Evolutionary conservation across 2,888 invertebrate species (phyloP), one percentile per base, ranked within the genome.

Genomic region (Drosophila phalerata): DNA sequence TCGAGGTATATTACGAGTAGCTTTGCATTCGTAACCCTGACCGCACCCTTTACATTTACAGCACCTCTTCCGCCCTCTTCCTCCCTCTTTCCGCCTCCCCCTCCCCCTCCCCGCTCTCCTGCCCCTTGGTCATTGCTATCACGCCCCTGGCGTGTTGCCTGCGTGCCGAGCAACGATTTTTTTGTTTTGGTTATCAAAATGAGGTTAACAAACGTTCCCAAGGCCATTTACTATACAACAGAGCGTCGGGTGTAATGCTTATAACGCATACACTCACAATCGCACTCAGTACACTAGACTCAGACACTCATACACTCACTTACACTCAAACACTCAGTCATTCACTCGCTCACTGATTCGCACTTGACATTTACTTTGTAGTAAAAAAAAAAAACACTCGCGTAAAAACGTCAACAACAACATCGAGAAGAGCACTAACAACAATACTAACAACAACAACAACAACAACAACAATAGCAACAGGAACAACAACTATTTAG

Each of bases 341-440:
- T 69, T 66, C 83, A 80, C 73, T 68, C 51, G 60, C 61, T 61
- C 61, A 72, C 69, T 77, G 77, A 85, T 85, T 85, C 85, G 85
- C 88, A 85, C 85, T 85, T 88, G 88, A 85, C 85, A 85, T 85
- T 85, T 88, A 85, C 85, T 85, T 84, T 85, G 78, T 80, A 85
- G 85, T 82, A 80, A 81, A 65, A 70, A 60, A 63, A 53, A 67
- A 38, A 42, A 38, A 34, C 65, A 30, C 51, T 68, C 52, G 65
- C 73, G 69, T 73, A 71, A 74, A 76, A 80, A 55, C 69, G 57
- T 48, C 68, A 73, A 73, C 55, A 65, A 58, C 69, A 65, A 73
- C 47, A 49, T 3, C n/a, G 9, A 38, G 9, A 8, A 17, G 15
- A 22, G 6, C 28, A 25, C 25, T 5, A 25, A n/a, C 37, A 42